phyloP scores from a whole-genome alignment of 1,140 invertebrate species.

The Lepeophtheirus salmonis region DNA sequence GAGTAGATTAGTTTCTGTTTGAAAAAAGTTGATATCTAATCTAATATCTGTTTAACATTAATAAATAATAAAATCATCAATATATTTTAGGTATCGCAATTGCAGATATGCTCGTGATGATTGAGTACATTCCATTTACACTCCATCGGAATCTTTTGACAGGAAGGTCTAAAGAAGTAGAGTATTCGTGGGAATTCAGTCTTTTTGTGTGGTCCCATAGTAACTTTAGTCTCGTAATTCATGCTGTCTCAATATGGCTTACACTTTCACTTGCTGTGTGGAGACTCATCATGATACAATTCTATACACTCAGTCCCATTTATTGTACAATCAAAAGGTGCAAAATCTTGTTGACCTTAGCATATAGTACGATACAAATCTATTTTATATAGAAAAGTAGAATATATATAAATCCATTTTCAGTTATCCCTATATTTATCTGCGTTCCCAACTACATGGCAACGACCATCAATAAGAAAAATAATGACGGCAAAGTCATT shows the following conservation, averaged over 20 bases:
- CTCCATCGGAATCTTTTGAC: conserved; percentile 53
- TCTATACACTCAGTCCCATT: not conserved
- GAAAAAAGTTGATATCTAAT: too few species aligned
- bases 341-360: not conserved
- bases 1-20: too few species aligned
- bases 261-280: conserved; percentile 77
- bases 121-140: conserved; percentile 75
- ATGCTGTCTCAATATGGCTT: conserved; percentile 79
- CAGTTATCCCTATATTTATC: too few species aligned
- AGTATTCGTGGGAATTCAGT: conserved; percentile 52
- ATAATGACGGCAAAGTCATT: conserved; percentile 24
- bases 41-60: too few species aligned
- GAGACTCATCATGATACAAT: conserved; percentile 34
- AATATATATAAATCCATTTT: too few species aligned
- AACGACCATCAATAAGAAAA: conserved; percentile 34
- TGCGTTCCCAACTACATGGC: conserved; percentile 64
- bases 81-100: conserved; percentile 45
- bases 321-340: conserved; percentile 9
- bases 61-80: not conserved
- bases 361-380: not conserved
- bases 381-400: too few species aligned
- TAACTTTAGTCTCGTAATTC: conserved; percentile 54
- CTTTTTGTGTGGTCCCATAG: conserved; percentile 62
- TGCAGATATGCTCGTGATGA: conserved; percentile 75
- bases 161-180: conserved; percentile 28